Conservation (phyloP, 92 coral and sea anemone species). For the Zoanthus solanderi region DNA sequence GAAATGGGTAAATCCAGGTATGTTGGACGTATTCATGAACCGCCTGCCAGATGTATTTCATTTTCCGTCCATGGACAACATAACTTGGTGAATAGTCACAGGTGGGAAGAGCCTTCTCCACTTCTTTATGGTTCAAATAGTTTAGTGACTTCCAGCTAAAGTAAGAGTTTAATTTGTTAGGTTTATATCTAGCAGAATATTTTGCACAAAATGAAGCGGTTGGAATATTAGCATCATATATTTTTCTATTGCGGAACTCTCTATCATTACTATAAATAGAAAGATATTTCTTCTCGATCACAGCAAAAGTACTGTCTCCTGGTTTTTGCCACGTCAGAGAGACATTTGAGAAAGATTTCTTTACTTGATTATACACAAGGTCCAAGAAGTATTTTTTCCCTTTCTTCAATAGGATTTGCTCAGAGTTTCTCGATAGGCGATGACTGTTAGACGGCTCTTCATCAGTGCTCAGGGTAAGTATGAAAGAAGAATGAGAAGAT, state of each 20-base stretch:
- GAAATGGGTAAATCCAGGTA: constrained; percentile 19
- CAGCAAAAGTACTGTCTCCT: background rate
- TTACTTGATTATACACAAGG: background rate
- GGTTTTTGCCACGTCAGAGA: constrained; percentile 36
- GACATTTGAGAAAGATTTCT: constrained; percentile 38
- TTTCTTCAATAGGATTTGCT: background rate
- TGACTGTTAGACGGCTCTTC: constrained; percentile 10
- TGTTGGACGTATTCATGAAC: background rate
- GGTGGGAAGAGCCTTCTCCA: constrained; percentile 27
- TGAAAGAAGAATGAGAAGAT: constrained; percentile 12
- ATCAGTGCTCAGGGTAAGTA: constrained; percentile 19
- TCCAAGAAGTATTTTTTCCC: constrained; percentile 32
- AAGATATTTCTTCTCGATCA: background rate
- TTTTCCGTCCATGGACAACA: constrained; percentile 27
- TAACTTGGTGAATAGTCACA: constrained; percentile 63
- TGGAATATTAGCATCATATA: constrained; percentile 17
- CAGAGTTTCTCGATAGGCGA: constrained; percentile 4
- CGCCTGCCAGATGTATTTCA: constrained; percentile 20
- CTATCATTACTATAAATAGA: constrained; percentile 17
- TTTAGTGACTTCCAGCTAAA: constrained; percentile 5
- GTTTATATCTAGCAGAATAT: background rate
- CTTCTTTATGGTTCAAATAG: constrained; percentile 37
- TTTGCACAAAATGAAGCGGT: background rate
- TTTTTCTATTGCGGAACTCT: background rate
- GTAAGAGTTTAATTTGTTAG: background rate